phyloP scores from a whole-genome alignment of 2,888 invertebrate species.

The Laothoe populi region DNA sequence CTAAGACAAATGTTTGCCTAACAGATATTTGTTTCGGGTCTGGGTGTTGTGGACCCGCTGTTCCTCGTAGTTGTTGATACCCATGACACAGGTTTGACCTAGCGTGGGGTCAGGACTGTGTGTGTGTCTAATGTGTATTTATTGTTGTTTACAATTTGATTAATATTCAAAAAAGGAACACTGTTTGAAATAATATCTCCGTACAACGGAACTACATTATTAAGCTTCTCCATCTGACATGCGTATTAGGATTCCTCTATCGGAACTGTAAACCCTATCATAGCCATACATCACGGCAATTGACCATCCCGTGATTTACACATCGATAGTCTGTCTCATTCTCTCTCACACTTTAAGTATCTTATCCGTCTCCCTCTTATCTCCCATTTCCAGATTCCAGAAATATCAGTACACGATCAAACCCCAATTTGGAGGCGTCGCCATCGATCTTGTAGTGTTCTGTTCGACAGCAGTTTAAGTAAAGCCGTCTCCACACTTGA shows the following conservation, averaged over 20 bases:
- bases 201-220: not conserved
- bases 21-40: too few relatives aligned
- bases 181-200: not conserved
- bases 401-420: conserved; percentile 29
- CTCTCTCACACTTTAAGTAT: not conserved
- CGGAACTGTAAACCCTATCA: not conserved
- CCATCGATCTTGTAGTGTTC: conserved; percentile 27
- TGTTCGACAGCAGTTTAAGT: conserved; percentile 27
- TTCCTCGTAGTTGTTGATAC: too few relatives aligned
- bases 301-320: conserved; percentile 17
- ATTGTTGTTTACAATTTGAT: too few relatives aligned
- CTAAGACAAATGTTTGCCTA: too few relatives aligned
- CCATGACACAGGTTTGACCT: too few relatives aligned
- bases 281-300: conserved; percentile 9
- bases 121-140: too few relatives aligned
- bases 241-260: conserved; percentile 10
- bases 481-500: conserved; percentile 23
- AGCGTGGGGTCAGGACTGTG: too few relatives aligned
- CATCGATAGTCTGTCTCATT: not conserved
- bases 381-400: conserved; percentile 19
- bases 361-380: not conserved
- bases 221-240: not conserved
- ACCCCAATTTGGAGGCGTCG: conserved; percentile 26
- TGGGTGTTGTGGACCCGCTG: too few relatives aligned
- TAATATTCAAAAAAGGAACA: too few relatives aligned